Percentiles rank a stretch among this genome's conserved stretches.
Evolutionary conservation across 1,140 invertebrate genomes (phyloP).

Genomic region (Hycleus cichorii): DNA sequence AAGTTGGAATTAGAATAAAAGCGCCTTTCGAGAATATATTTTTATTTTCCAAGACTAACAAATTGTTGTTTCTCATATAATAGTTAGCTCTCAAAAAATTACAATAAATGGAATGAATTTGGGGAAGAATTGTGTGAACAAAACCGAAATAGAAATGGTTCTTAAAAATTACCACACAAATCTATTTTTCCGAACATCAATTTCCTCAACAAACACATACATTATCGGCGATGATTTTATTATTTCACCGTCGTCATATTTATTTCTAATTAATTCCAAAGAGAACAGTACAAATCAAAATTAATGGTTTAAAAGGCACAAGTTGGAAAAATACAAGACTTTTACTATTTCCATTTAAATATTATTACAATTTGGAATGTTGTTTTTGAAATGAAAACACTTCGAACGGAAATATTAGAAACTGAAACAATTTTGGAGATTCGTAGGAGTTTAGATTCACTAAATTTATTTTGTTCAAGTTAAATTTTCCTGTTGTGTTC

Average conservation of each 20-base stretch:
- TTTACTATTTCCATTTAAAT: not conserved
- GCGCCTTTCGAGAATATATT: not conserved
- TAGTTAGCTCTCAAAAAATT: not conserved
- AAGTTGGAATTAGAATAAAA: too few species aligned
- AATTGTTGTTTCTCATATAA: not conserved
- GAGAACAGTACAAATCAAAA: conserved; percentile 26
- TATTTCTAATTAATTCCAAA: not conserved
- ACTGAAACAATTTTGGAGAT: too few species aligned
- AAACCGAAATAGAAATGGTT: too few species aligned
- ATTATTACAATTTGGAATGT: too few species aligned
- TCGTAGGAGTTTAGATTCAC: too few species aligned
- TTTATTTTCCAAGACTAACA: not conserved
- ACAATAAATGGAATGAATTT: too few species aligned
- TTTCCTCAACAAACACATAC: conserved; percentile 30
- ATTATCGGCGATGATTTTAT: conserved; percentile 13
- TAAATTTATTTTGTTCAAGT: too few species aligned
- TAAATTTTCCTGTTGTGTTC: too few species aligned
- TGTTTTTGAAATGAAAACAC: too few species aligned
- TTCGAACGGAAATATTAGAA: too few species aligned
- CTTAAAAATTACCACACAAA: conserved; percentile 24
- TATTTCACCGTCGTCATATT: too few species aligned
- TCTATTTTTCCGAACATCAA: conserved; percentile 31
- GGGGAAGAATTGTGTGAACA: too few species aligned
- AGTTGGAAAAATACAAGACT: conserved; percentile 31
- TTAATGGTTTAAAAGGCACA: conserved; percentile 31